Evolutionary conservation across 2,888 invertebrate species (phyloP).

Genomic region (Pheosia gnoma): DNA sequence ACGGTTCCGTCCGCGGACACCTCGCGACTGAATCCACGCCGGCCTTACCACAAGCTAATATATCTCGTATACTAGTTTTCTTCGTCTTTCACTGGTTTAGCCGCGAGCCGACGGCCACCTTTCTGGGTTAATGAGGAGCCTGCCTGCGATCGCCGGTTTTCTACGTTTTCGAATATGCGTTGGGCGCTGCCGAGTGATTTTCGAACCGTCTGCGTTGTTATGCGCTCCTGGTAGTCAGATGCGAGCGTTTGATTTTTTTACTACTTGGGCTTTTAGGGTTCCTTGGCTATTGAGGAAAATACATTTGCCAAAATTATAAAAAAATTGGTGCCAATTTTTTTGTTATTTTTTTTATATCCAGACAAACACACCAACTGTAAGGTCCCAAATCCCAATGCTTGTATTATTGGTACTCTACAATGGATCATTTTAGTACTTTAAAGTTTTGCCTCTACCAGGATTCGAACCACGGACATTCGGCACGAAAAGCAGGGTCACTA

Average conservation of each 20-base stretch:
- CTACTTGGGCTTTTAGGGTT: conserved; percentile 1
- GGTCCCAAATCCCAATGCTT: too few species aligned
- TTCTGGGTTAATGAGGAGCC: conserved; percentile 82
- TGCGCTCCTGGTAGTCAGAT: conserved; percentile 60
- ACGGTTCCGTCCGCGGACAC: conserved; percentile 51
- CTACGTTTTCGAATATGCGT: conserved; percentile 77
- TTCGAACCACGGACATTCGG: too few species aligned
- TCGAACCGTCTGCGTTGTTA: conserved; percentile 58
- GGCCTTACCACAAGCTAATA: conserved; percentile 62
- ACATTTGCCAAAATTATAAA: not conserved
- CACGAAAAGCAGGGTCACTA: too few species aligned
- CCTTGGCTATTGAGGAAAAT: not conserved
- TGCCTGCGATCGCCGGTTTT: conserved; percentile 65
- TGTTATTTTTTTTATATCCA: too few species aligned
- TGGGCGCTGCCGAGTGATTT: conserved; percentile 54
- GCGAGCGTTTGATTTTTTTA: conserved; percentile 3
- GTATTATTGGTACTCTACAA: too few species aligned
- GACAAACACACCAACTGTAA: too few species aligned
- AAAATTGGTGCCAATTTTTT: too few species aligned
- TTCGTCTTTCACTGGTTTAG: conserved; percentile 79
- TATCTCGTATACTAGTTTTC: conserved; percentile 79
- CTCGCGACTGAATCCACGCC: conserved; percentile 55
- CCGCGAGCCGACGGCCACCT: conserved; percentile 59
- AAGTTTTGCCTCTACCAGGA: too few species aligned
- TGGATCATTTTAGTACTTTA: too few species aligned